A percentile compares a stretch with the other conserved stretches of the same genome.
Evolutionary conservation across 2,113 vertebrate species (phyloP).

Genomic region (Gulo gulo): DNA sequence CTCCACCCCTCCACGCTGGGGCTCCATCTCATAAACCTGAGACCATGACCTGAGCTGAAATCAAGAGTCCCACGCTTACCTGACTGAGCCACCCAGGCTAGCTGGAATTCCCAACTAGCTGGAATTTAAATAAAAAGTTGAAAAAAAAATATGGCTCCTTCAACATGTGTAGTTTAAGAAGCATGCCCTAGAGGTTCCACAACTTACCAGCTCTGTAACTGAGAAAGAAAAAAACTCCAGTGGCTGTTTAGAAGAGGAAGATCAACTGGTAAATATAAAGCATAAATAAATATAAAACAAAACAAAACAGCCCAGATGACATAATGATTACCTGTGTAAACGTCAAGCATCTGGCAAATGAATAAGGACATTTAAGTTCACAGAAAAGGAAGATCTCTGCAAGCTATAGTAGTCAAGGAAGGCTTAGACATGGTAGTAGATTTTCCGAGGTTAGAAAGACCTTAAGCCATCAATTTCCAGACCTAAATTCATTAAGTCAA

Average conservation of each 20-base stretch:
- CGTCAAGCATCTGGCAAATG: background rate
- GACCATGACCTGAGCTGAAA: background rate
- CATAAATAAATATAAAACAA: background rate
- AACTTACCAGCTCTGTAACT: background rate
- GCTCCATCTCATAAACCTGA: background rate
- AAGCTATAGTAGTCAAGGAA: background rate
- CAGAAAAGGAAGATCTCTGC: background rate
- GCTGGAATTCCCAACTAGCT: background rate
- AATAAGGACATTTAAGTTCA: background rate
- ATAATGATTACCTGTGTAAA: background rate
- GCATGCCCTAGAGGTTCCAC: background rate
- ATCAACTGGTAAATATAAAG: background rate
- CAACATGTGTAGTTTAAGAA: background rate
- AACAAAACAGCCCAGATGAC: background rate
- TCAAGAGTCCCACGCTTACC: background rate
- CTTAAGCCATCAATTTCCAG: background rate
- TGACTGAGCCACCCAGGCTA: background rate
- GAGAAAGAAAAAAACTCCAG: background rate
- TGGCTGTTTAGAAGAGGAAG: background rate
- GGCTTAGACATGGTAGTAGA: background rate
- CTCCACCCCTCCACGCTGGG: background rate
- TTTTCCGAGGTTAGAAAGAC: background rate
- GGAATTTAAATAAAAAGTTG: background rate
- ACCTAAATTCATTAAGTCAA: background rate
- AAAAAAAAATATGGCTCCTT: background rate